phyloP scores from a whole-genome alignment of 2,113 vertebrate genomes.

The Piliocolobus tephrosceles region DNA sequence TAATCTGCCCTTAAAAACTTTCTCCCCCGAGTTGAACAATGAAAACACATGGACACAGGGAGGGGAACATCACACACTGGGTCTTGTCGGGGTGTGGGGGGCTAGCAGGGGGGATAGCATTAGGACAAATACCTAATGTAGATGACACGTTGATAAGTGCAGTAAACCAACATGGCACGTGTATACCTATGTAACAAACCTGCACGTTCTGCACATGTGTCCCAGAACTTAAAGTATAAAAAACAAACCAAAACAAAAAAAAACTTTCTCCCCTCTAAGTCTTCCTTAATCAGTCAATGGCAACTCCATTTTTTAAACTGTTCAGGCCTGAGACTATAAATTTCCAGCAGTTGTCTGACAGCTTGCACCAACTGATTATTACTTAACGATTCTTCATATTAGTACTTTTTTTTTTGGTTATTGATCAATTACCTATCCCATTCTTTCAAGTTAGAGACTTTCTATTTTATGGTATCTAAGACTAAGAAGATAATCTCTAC shows the following conservation, averaged over 20 bases:
- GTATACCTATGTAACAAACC: no score
- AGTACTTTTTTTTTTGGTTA: background rate
- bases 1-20: background rate
- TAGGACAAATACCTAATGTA: no score
- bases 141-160: no score
- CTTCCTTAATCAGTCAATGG: background rate
- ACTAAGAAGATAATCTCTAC: background rate
- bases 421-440: background rate
- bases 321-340: background rate
- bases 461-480: background rate
- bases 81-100: no score
- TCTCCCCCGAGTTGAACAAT: background rate
- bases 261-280: background rate
- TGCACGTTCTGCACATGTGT: no score
- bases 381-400: constrained; percentile 6
- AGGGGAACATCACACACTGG: no score
- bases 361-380: background rate
- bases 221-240: no score
- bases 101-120: no score
- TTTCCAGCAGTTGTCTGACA: background rate
- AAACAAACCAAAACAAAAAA: background rate
- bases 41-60: no score
- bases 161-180: no score
- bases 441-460: background rate
- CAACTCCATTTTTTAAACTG: constrained; percentile 8